Conservation (phyloP, 2,888 invertebrate species). For the Epiblema foenella region DNA sequence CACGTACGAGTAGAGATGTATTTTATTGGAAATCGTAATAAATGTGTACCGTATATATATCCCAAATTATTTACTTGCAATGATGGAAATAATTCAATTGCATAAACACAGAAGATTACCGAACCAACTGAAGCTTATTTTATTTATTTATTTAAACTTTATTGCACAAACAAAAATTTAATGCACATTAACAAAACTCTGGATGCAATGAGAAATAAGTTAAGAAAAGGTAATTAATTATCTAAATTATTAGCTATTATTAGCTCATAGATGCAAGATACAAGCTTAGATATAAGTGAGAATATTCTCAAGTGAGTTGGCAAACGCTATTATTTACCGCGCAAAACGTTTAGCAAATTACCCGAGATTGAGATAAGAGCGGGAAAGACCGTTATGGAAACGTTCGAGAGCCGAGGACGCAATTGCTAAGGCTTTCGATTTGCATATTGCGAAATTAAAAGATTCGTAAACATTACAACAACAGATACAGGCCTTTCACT, state of each 20-base stretch:
- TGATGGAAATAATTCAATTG: not conserved
- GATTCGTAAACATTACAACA: not conserved
- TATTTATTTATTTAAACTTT: no score
- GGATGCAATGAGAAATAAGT: no score
- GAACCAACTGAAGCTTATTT: slow-evolving; percentile 4
- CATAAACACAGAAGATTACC: slow-evolving; percentile 4
- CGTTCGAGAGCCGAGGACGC: slow-evolving; percentile 34
- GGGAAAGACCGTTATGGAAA: slow-evolving; percentile 29
- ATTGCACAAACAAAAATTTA: no score
- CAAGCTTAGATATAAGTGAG: not conserved
- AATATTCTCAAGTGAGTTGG: slow-evolving; percentile 37
- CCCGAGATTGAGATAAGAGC: slow-evolving; percentile 38
- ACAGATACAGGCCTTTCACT: not conserved
- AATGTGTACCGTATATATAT: no score
- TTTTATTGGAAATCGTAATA: no score
- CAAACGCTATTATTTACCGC: slow-evolving; percentile 42
- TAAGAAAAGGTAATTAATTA: no score
- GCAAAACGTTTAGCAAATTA: slow-evolving; percentile 44
- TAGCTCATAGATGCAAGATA: no score
- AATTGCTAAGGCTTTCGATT: slow-evolving; percentile 26
- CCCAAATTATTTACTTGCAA: no score
- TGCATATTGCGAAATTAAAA: slow-evolving; percentile 40
- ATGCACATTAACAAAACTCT: no score
- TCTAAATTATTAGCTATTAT: no score
- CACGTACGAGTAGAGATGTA: no score